phyloP scores from a whole-genome alignment of 2,888 invertebrate species.

The Rapana venosa region DNA sequence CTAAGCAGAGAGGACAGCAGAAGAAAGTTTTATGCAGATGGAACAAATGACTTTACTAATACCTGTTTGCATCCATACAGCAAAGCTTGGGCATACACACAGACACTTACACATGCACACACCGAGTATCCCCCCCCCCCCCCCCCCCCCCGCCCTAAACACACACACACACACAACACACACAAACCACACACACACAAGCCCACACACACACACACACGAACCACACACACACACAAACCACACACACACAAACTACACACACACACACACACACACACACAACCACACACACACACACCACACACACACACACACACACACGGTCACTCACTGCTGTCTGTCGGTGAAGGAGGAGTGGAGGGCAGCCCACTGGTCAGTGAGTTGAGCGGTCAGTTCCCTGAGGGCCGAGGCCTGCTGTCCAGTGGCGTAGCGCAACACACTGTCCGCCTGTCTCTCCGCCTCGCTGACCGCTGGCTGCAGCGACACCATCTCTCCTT shows the following conservation, averaged over 20 bases:
- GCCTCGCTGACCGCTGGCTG: slow-evolving; percentile 77
- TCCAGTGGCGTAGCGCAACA: slow-evolving; percentile 64
- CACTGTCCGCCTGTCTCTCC: slow-evolving; percentile 75
- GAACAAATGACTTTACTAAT: too few species aligned
- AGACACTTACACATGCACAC: too few species aligned
- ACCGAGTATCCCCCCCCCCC: background rate
- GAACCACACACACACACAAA: too few species aligned
- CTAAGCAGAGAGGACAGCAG: too few species aligned
- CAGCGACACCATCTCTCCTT: slow-evolving; percentile 40
- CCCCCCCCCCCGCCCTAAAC: background rate
- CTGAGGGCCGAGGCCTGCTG: slow-evolving; percentile 81
- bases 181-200: too few species aligned
- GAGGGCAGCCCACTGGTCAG: slow-evolving; percentile 33
- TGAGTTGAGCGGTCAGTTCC: slow-evolving; percentile 78
- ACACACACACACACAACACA: too few species aligned
- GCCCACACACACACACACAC: too few species aligned
- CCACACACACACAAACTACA: too few species aligned
- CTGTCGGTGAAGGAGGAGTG: slow-evolving; percentile 80
- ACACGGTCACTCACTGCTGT: slow-evolving; percentile 71
- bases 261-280: too few species aligned
- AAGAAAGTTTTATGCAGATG: too few species aligned
- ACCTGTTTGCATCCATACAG: too few species aligned
- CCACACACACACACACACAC: background rate
- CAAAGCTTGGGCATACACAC: too few species aligned
- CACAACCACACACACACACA: background rate